Conservation (phyloP, 2,113 vertebrate species). For the Mandrillus leucophaeus region DNA sequence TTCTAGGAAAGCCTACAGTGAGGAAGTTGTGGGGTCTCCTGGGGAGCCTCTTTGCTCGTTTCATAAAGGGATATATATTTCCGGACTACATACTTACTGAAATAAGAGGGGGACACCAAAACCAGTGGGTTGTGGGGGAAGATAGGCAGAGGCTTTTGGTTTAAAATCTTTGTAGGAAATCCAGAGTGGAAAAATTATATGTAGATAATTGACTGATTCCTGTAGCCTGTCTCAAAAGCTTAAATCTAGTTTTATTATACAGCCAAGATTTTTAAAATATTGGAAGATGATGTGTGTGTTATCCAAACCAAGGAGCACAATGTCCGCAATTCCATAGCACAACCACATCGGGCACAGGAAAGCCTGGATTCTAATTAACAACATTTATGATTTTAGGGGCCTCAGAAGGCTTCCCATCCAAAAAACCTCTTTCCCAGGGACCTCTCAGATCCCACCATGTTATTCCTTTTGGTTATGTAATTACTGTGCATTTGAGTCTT, state of each 20-base stretch:
- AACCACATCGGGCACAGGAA: neutral
- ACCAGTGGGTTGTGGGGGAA: no score
- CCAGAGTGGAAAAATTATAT: neutral
- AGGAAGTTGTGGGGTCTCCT: neutral
- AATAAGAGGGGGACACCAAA: neutral
- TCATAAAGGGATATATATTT: neutral
- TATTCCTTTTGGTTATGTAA: neutral
- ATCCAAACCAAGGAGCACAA: neutral
- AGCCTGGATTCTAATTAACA: neutral
- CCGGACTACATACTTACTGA: neutral
- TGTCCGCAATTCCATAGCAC: fast-evolving
- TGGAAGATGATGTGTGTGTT: neutral
- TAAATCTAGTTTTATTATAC: neutral
- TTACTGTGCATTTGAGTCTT: neutral
- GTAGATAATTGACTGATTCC: neutral
- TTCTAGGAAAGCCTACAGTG: neutral
- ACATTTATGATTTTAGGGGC: neutral
- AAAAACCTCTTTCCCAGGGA: neutral
- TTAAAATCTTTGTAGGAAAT: neutral
- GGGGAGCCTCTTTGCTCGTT: neutral
- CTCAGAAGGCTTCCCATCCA: neutral
- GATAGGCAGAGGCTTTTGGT: neutral
- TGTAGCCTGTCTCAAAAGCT: neutral
- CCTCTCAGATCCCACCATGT: neutral
- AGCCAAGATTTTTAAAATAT: neutral